Evolutionary conservation across 2,113 vertebrate species (phyloP), one percentile per base, ranked within the genome.

Genomic region (Corythornis madagascariensis): DNA sequence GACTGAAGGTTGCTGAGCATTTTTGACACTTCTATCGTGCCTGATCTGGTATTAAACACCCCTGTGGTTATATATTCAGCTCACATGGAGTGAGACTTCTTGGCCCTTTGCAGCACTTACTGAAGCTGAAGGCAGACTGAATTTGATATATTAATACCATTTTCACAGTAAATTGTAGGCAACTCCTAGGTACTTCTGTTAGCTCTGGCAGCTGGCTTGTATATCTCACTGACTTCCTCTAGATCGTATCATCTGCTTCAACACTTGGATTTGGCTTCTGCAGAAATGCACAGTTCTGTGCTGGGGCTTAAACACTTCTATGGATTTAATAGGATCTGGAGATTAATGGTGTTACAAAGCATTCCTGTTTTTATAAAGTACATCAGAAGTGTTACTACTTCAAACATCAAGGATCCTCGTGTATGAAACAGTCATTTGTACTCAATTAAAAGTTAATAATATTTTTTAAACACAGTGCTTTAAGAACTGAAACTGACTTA

Each of bases 211-310:
- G 86, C 29, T 67, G 63, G 64, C 55, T 71, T 93, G 75, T 52
- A 4, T 43, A 19, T 84, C 2, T 26, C 71, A 48, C 31, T 93
- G 53, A 96, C 95, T 96, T 96, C 86, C 96, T 91, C 57, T 91
- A 61, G 92, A 21, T 53, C 71, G 7, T 85, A n/a, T 94, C n/a
- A 35, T 90, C 70, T 40, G 12, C 77, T 80, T 92, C 75, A 85
- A 24, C 74, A 47, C 92, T 83, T 72, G 35, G 47, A 88, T 93
- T 71, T 86, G 42, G 31, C 25, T 53, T 53, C 33, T 52, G 70
- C 45, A 72, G 65, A 56, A 52, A 18, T 38, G 33, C 11, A 11
- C 6, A 11, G 3, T 38, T 71, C 42, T 16, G 17, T 73, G 56
- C 48, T 57, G 56, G 60, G 45, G 25, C 57, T 76, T 47, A 63